Conservation (phyloP, 2,888 invertebrate species). For the Zaprionus obscuricornis region DNA sequence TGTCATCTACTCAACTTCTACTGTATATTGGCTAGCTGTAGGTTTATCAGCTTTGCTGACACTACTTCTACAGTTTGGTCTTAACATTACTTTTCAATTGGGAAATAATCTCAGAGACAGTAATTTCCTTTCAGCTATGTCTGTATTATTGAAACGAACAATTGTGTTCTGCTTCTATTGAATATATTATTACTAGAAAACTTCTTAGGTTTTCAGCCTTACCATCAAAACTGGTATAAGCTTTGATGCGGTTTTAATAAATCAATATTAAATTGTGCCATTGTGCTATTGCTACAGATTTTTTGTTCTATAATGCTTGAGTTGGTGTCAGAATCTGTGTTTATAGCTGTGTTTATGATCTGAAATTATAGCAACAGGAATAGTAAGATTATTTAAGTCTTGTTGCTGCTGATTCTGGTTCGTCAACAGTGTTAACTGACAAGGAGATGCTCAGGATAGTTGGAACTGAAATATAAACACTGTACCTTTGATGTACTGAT, state of each 20-base stretch:
- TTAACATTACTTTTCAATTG: not conserved
- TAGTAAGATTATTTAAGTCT: too few species aligned
- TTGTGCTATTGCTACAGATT: not conserved
- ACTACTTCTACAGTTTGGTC: not conserved
- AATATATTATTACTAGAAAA: not conserved
- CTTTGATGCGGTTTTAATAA: not conserved
- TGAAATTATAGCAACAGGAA: not conserved
- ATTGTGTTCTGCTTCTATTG: not conserved
- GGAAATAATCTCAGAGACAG: not conserved
- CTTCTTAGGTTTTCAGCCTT: not conserved
- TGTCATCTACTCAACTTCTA: conserved; percentile 6
- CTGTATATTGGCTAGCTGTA: conserved; percentile 10
- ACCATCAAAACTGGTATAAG: not conserved
- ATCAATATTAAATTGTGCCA: not conserved
- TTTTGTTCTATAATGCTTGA: not conserved
- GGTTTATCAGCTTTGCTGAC: conserved; percentile 1
- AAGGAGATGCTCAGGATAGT: too few species aligned
- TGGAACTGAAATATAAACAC: too few species aligned
- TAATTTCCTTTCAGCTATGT: too few species aligned
- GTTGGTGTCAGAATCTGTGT: not conserved
- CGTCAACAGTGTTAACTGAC: too few species aligned
- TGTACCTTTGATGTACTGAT: too few species aligned
- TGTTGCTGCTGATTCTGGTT: too few species aligned
- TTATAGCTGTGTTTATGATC: not conserved
- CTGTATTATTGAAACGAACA: too few species aligned